These are phyloP conservation scores for Erinaceus europaeus DNA, from an alignment of 2,113 vertebrate genomes.

Conservation along the genomic window DNA sequence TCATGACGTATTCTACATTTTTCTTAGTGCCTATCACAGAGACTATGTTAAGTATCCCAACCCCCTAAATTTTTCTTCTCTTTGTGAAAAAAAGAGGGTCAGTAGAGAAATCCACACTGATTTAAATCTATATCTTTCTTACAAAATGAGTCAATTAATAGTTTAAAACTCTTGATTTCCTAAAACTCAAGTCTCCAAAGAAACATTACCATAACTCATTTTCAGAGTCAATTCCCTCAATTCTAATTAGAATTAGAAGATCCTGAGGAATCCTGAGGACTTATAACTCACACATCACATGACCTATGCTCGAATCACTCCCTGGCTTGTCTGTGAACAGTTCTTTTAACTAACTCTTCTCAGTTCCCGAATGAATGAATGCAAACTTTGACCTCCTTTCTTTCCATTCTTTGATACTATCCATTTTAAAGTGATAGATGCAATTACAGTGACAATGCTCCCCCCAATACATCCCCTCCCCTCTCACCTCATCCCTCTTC, in stretches of 20 bases:
- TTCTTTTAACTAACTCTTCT: neutral
- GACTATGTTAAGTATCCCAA: neutral
- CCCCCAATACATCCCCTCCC: too few species aligned
- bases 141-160: conserved; percentile 71
- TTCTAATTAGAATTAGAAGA: conserved; percentile 64
- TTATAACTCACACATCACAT: conserved; percentile 43
- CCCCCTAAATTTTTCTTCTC: conserved; percentile 3
- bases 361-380: conserved; percentile 19
- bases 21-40: neutral
- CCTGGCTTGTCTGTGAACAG: conserved; percentile 10
- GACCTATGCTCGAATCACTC: conserved; percentile 48
- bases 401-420: neutral
- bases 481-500: neutral
- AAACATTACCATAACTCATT: conserved; percentile 73
- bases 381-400: neutral
- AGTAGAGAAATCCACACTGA: conserved; percentile 61
- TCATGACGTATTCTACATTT: neutral
- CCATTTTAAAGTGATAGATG: neutral
- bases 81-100: conserved; percentile 48
- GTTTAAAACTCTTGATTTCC: conserved; percentile 71
- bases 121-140: conserved; percentile 67
- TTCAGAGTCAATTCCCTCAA: conserved; percentile 64
- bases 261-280: conserved; percentile 54
- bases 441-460: neutral
- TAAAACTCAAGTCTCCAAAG: conserved; percentile 62